Conservation (phyloP, 2,797 vertebrate genomes). For the Tympanoctomys barrerae region DNA sequence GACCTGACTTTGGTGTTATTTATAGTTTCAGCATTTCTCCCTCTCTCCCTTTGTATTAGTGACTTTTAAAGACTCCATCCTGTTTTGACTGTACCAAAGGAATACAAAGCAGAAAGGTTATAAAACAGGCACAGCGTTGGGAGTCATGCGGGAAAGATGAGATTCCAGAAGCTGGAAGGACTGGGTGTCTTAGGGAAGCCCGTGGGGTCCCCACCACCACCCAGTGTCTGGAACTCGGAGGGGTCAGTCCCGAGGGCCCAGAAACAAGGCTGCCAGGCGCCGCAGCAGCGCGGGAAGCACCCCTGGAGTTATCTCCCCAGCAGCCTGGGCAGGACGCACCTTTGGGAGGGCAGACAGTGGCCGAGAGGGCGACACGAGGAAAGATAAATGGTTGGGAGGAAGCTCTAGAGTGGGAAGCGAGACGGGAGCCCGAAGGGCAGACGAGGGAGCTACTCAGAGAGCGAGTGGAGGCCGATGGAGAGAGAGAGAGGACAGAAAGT, state of each 20-base stretch:
- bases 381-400: constrained; percentile 76
- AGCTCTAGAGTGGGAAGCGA: constrained; percentile 38
- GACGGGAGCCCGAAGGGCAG: constrained; percentile 53
- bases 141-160: neutral
- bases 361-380: constrained; percentile 60
- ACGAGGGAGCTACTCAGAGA: constrained; percentile 74
- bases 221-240: neutral
- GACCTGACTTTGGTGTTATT: neutral
- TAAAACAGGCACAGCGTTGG: neutral
- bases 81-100: constrained; percentile 28
- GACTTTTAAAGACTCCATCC: neutral
- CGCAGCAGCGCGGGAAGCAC: neutral
- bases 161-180: neutral
- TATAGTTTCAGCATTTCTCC: constrained; percentile 9
- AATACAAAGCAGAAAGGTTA: constrained; percentile 11
- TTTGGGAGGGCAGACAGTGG: constrained; percentile 67
- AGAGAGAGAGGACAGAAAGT: neutral
- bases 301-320: neutral
- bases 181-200: neutral
- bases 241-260: neutral
- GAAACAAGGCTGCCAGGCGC: neutral
- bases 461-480: neutral
- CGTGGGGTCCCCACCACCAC: neutral
- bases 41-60: constrained; percentile 10
- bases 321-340: constrained; percentile 65